Base-by-base conservation (phyloP, 2,888 invertebrate species). In the Melanargia galathea region DNA sequence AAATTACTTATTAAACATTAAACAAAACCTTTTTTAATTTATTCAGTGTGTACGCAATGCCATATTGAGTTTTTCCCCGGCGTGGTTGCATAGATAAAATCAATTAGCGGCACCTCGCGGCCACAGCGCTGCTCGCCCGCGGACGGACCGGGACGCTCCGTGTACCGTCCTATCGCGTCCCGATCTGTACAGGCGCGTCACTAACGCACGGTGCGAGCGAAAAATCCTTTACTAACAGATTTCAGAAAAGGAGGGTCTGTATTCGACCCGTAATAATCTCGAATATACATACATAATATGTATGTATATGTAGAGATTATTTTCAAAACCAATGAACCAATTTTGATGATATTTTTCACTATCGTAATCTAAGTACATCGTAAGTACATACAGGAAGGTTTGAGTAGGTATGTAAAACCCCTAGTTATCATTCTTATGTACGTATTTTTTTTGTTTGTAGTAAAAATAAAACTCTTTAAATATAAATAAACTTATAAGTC, bases 21-120 rank as follows among this genome's bases (percentile, higher is more conserved):
- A 58, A 46, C 20, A 24, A 35, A 38, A 22, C 16, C 22, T 16
- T 62, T 57, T 56, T 22, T 35, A 62, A 38, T 62, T 38, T 54
- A 54, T 54, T 46, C 33, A n/a, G 35, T 33, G 35, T 33, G 45
- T 49, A 35, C 56, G 51, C 54, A 58, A 54, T 43, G 59, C 48
- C 60, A 35, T 56, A 60, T 68, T 62, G 35, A 60, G n/a, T 65
- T 67, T 65, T 69, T 69, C 55, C 49, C 58, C 60, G 60, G 65
- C 55, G 56, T 55, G 68, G 71, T 71, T 70, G 80, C 76, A 72
- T 77, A 79, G 86, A 86, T 86, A 86, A 84, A 74, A 86, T 86
- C 85, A 85, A 86, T 86, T 85, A 86, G 83, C 75, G 75, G 78
- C 73, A 72, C 71, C 73, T 75, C 74, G 79, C 76, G 82, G 82